Evolutionary conservation across 2,888 invertebrate species (phyloP).

Genomic region (Monochamus alternatus): DNA sequence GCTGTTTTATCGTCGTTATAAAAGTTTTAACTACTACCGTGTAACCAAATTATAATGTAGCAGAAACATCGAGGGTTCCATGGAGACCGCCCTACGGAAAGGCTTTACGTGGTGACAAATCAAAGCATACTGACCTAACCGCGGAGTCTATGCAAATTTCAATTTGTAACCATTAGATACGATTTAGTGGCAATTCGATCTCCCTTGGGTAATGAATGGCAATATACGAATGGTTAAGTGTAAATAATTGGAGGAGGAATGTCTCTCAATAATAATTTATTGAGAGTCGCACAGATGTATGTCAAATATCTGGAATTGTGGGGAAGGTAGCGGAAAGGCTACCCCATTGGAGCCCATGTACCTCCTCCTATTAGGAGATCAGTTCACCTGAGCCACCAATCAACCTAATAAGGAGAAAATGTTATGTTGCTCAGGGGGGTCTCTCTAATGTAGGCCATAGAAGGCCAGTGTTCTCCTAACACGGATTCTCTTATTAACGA

Average conservation of each 20-base stretch:
- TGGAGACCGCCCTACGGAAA: background rate
- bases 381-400: no score
- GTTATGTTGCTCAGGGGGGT: no score
- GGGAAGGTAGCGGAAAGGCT: no score
- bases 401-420: no score
- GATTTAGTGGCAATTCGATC: background rate
- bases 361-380: no score
- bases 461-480: no score
- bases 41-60: constrained; percentile 10
- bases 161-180: background rate
- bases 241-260: background rate
- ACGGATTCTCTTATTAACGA: no score
- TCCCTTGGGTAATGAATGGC: background rate
- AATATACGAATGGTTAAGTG: background rate
- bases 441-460: no score
- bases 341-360: no score
- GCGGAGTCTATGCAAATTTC: constrained; percentile 2
- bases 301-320: no score
- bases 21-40: constrained; percentile 24
- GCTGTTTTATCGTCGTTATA: constrained; percentile 16
- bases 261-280: no score
- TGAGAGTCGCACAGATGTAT: no score
- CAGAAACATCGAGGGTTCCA: background rate
- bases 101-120: background rate
- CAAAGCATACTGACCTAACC: background rate